These are phyloP conservation scores for Apteryx mantelli DNA, from an alignment of 2,113 vertebrate species.

Conservation along the genomic window DNA sequence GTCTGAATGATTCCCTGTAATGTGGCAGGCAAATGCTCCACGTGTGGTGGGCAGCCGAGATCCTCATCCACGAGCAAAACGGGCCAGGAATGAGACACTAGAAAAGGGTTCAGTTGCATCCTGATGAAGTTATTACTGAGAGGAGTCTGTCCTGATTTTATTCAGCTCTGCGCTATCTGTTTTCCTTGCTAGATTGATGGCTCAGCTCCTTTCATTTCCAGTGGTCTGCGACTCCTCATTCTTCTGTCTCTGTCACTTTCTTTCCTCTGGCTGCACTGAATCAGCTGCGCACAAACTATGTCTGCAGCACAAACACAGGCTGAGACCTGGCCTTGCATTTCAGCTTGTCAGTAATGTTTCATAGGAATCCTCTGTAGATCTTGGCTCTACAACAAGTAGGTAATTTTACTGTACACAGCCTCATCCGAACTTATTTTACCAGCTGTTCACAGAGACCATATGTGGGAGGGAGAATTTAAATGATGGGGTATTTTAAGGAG, in stretches of 20 bases:
- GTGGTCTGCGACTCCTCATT: no score
- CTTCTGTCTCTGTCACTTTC: not conserved
- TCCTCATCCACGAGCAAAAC: not conserved
- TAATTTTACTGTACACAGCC: not conserved
- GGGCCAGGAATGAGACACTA: not conserved
- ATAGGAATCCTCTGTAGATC: not conserved
- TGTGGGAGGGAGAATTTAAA: not conserved
- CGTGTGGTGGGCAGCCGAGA: not conserved
- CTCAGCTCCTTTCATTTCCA: not conserved
- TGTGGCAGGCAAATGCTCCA: no score
- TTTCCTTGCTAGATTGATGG: not conserved
- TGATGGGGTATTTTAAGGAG: not conserved
- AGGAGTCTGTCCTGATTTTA: not conserved
- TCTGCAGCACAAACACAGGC: not conserved
- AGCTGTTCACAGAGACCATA: not conserved
- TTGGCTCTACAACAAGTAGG: not conserved
- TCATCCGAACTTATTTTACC: not conserved
- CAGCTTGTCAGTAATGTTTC: not conserved
- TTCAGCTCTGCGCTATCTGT: no score
- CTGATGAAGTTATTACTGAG: not conserved
- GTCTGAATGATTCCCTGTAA: not conserved
- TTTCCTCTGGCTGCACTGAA: not conserved
- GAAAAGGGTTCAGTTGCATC: not conserved
- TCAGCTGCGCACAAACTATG: not conserved
- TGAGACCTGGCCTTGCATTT: accelerated